Conservation (phyloP, 2,888 invertebrate genomes). For the Megastigmus dorsalis region DNA sequence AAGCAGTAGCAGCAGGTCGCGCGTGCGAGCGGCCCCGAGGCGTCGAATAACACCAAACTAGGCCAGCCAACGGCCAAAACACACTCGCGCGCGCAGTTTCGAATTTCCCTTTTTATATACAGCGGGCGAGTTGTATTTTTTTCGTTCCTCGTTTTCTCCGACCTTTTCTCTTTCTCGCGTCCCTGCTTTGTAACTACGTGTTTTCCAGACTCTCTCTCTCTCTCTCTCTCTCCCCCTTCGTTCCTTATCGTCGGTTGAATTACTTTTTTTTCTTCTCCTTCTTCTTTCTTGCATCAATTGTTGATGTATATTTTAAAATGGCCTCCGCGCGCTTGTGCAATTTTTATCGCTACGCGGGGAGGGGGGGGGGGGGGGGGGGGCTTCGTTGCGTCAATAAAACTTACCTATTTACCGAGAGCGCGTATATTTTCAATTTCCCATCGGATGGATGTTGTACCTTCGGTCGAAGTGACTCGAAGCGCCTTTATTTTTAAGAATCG, state of each 20-base stretch:
- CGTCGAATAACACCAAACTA: constrained; percentile 49
- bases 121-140: neutral
- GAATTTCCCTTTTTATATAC: constrained; percentile 24
- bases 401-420: constrained; percentile 21
- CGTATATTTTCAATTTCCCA: constrained; percentile 44
- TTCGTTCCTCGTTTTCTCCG: constrained; percentile 15
- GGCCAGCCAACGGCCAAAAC: constrained; percentile 30
- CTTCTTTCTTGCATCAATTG: too few species aligned
- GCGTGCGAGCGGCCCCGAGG: constrained; percentile 15
- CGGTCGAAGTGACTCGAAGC: neutral
- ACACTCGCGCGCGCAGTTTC: constrained; percentile 23
- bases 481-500: constrained; percentile 20
- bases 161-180: constrained; percentile 13
- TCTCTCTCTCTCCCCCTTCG: too few species aligned
- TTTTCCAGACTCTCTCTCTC: neutral
- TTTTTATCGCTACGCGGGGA: constrained; percentile 25
- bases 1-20: constrained; percentile 36
- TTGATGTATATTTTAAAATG: constrained; percentile 13
- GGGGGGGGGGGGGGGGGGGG: too few species aligned
- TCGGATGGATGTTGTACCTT: constrained; percentile 8
- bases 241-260: neutral
- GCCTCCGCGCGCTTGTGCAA: neutral
- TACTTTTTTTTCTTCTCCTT: neutral
- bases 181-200: neutral
- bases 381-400: neutral